phyloP scores from a whole-genome alignment of 64 coral and sea anemone genomes.

The Dendrophyllia cribrosa region DNA sequence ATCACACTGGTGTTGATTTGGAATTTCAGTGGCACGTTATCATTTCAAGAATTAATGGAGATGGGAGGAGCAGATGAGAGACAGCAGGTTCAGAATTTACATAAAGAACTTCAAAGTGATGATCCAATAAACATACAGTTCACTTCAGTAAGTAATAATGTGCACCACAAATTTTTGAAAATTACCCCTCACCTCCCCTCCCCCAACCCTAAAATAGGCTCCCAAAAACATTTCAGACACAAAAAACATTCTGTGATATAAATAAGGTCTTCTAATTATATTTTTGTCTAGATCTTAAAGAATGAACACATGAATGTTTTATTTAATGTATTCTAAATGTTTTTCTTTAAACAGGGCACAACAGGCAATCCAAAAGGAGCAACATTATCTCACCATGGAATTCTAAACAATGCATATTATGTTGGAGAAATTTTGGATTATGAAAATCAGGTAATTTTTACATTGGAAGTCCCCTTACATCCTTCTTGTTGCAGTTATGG shows the following conservation, averaged over 20 bases:
- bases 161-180: no score
- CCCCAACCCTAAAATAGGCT: no score
- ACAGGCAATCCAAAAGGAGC: conserved; percentile 98
- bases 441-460: conserved; percentile 52
- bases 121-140: conserved; percentile 99
- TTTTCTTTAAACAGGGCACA: conserved; percentile 74
- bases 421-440: conserved; percentile 81
- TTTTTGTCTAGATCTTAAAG: no score
- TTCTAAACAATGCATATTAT: conserved; percentile 88
- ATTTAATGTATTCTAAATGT: not conserved
- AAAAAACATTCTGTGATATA: no score
- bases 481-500: no score
- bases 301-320: not conserved
- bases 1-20: not conserved
- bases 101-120: conserved; percentile 84
- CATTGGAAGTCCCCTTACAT: no score
- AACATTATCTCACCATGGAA: conserved; percentile 83
- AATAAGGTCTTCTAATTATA: no score
- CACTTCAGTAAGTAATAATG: conserved; percentile 81
- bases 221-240: no score
- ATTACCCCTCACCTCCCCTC: no score
- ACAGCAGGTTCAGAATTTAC: conserved; percentile 61
- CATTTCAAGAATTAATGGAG: conserved; percentile 81
- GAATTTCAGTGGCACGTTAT: conserved; percentile 81
- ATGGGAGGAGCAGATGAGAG: conserved; percentile 62